A percentile compares a stretch with the other conserved stretches of the same genome.
These are phyloP conservation scores for Temnothorax rugatulus DNA, from an alignment of 2,888 invertebrate species.

Conservation along the genomic window DNA sequence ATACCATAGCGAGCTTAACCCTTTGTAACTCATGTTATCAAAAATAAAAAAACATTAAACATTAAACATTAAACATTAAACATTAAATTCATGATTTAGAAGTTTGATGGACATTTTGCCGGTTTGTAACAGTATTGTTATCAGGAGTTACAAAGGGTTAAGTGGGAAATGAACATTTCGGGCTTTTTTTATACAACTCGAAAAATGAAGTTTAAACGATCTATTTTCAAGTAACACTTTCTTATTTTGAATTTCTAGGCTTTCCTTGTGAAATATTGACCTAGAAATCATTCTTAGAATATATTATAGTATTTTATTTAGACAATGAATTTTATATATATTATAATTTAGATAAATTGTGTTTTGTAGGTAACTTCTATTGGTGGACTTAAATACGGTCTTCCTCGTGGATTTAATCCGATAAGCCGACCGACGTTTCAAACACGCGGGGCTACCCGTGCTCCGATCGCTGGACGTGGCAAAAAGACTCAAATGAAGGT, in stretches of 20 bases:
- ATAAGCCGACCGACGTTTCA: conserved; percentile 82
- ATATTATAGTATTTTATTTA: background rate
- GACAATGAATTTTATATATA: background rate
- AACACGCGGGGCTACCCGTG: conserved; percentile 80
- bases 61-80: no score
- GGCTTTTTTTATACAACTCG: background rate
- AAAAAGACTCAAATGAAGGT: conserved; percentile 85
- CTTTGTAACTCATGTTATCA: no score
- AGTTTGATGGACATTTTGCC: no score
- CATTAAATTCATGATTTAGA: no score
- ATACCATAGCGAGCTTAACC: no score
- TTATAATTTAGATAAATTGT: conserved; percentile 31
- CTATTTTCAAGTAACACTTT: background rate
- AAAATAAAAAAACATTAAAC: no score
- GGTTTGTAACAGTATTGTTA: no score
- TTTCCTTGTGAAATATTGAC: background rate
- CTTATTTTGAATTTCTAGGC: background rate
- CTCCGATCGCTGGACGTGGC: conserved; percentile 81
- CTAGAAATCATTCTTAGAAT: background rate
- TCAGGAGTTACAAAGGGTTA: no score
- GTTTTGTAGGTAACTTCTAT: conserved; percentile 85
- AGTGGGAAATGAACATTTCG: background rate
- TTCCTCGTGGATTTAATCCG: conserved; percentile 80
- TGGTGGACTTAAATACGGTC: conserved; percentile 83
- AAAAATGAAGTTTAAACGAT: background rate